Base-by-base conservation (phyloP, 2,797 vertebrate species). In the Pyrocephalus nanus region DNA sequence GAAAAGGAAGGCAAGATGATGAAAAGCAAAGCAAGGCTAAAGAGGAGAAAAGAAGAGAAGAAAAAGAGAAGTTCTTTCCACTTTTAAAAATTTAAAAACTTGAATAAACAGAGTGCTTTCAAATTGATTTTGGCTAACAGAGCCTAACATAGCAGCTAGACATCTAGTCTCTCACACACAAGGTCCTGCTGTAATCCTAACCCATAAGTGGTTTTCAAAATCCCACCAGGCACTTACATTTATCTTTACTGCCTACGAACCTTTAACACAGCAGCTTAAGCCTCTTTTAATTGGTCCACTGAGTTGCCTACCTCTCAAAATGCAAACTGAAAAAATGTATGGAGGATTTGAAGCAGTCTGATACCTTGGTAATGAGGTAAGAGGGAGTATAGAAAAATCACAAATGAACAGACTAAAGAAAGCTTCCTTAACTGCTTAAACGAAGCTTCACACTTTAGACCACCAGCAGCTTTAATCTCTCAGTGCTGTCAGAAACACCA, bases 311-410 rank as follows among this genome's bases (percentile, higher is more conserved):
- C 45, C 20, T 66, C 67, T 67, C 53, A 85, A 34, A 19, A 32
- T 48, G 42, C 69, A 77, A 78, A 73, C 45, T 36, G 64, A 83
- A 95, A 47, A 79, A 85, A 92, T 30, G 65, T 60, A 58, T 69
- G 43, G 64, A 85, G 60, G 80, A 93, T 96, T 87, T 91, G 77
- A 96, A 95, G 22, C 91, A 89, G 81, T 87, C 61, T 96, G 91
- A 89, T 89, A 74, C 38, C 53, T 48, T 51, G 72, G 30, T 94
- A 96, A 95, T 92, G 84, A 95, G 91, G 78, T 72, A 94, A 96
- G 57, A 77, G 71, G 48, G 2, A 84, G 20, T 38, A 25, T 3
- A 92, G 67, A 71, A 82, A 90, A 87, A 93, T 36, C 53, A 91
- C 55, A 88, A 92, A 93, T 61, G 57, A 40, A 67, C 54, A 92